These are phyloP conservation scores for Phrynocephalus vlangalii DNA, from an alignment of 2,797 vertebrate species.

Conservation along the genomic window DNA sequence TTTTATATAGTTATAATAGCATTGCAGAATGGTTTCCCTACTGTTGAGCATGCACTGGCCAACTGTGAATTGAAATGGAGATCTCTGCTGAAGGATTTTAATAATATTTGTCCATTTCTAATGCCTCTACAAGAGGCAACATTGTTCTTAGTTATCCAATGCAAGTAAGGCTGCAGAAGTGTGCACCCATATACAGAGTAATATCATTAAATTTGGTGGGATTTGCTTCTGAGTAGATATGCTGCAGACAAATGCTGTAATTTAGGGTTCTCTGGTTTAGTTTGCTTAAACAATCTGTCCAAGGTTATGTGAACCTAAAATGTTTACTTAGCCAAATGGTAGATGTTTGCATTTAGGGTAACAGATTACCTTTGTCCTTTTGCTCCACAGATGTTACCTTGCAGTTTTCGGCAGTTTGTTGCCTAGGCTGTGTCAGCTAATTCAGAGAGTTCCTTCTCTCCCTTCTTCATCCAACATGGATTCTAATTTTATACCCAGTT, in stretches of 20 bases:
- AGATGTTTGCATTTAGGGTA: slow-evolving; percentile 56
- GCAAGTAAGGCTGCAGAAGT: neutral
- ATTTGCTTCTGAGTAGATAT: neutral
- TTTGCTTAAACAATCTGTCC: neutral
- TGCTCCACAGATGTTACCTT: slow-evolving; percentile 24
- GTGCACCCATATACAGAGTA: neutral
- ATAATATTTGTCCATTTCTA: no score
- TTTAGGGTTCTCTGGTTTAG: slow-evolving; percentile 25
- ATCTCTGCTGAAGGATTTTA: no score
- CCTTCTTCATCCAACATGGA: no score
- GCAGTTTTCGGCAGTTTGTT: neutral
- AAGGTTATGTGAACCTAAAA: neutral
- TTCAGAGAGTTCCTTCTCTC: neutral
- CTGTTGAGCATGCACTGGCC: neutral
- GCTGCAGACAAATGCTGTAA: neutral
- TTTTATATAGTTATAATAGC: neutral
- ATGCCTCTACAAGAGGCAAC: no score
- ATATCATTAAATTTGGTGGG: neutral
- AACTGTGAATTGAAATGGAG: neutral
- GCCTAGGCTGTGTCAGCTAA: neutral
- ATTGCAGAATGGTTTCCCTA: neutral
- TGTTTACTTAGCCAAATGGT: slow-evolving; percentile 68
- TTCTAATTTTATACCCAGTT: neutral
- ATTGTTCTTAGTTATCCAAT: neutral
- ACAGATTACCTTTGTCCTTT: slow-evolving; percentile 56